Evolutionary conservation across 2,113 vertebrate species (phyloP).

Genomic region (Pterocles burchelli): DNA sequence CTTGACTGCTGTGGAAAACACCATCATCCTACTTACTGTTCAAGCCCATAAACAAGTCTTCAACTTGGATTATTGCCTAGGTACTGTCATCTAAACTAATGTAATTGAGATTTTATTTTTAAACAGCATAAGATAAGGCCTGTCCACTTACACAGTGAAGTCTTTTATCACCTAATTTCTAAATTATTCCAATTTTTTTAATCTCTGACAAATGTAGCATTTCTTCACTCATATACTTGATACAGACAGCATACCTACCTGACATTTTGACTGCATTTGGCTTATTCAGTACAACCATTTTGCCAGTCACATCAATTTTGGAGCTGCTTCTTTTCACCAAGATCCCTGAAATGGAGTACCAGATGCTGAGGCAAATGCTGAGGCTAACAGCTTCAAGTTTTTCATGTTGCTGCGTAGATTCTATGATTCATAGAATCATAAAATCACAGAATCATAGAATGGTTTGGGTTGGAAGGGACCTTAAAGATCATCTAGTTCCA

Average conservation of each 20-base stretch:
- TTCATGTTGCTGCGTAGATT: background rate
- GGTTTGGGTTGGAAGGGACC: too few relatives aligned
- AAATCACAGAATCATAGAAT: too few relatives aligned
- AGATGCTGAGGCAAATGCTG: background rate
- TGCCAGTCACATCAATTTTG: background rate
- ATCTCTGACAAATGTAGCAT: background rate
- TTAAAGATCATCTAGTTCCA: too few relatives aligned
- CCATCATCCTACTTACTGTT: constrained; percentile 57
- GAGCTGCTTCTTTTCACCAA: background rate
- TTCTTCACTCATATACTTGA: background rate
- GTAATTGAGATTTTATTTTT: constrained; percentile 47
- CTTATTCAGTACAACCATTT: background rate
- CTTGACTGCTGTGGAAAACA: constrained; percentile 55
- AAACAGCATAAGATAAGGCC: background rate
- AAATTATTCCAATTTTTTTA: background rate
- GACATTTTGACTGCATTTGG: background rate
- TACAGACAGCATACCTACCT: background rate
- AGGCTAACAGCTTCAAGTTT: background rate
- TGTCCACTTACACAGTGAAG: background rate
- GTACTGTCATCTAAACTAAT: constrained; percentile 40
- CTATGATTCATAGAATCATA: too few relatives aligned
- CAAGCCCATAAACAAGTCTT: constrained; percentile 53
- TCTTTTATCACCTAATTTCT: constrained; percentile 8
- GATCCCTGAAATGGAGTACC: background rate
- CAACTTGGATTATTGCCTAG: background rate